Percentiles rank a stretch among this genome's conserved stretches.
Conservation (phyloP, 2,797 vertebrate species). For the Cygnus olor region DNA sequence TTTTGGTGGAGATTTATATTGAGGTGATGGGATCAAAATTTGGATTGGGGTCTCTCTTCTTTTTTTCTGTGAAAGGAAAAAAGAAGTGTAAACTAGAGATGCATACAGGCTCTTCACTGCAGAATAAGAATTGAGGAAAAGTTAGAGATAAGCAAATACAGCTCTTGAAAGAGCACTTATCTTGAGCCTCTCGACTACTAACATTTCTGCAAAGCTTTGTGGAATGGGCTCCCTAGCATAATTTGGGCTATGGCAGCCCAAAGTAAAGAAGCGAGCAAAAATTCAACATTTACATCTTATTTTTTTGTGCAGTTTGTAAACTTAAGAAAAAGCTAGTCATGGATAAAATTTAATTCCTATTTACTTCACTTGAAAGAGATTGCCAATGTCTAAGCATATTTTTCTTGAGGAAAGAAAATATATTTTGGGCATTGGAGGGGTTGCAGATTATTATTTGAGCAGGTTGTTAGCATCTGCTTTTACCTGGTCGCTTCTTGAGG, state of each 20-base stretch:
- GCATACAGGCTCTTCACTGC: background rate
- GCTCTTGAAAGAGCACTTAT: background rate
- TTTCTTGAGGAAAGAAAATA: background rate
- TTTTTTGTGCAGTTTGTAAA: background rate
- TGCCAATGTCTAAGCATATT: background rate
- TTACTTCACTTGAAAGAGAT: background rate
- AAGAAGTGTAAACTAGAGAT: background rate
- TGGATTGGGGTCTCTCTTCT: background rate
- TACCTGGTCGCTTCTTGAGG: background rate
- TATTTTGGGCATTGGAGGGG: background rate
- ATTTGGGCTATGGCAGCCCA: background rate
- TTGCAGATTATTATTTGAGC: background rate
- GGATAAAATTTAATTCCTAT: background rate
- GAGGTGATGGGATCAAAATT: background rate
- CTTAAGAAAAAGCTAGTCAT: background rate
- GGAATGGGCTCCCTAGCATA: background rate
- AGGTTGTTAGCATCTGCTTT: background rate
- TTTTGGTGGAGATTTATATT: conserved; percentile 9
- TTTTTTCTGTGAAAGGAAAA: background rate
- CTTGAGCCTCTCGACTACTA: background rate
- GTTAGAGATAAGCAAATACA: background rate
- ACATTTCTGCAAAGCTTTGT: background rate
- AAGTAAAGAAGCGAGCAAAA: background rate
- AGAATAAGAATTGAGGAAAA: background rate
- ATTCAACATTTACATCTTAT: background rate